Base-by-base conservation (phyloP, 2,888 invertebrate species). In the Tinea semifulvella region DNA sequence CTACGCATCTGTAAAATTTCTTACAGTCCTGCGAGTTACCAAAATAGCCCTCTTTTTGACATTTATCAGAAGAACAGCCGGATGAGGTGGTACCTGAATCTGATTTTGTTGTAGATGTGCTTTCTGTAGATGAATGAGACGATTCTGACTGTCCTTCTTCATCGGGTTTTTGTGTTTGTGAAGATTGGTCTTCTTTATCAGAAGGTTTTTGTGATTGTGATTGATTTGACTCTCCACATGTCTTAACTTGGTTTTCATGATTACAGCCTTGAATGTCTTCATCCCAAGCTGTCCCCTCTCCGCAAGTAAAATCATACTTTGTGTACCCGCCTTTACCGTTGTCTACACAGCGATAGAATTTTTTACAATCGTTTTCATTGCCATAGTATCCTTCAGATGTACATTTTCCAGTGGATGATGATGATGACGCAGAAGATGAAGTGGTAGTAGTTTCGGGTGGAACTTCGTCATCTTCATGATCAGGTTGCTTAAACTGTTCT, bases 1-100 rank as follows among this genome's bases (percentile, higher is more conserved):
- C 61, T 0, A 82, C 83, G 54, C 89, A 89, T 51, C 89, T 76
- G 58, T 88, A 88, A 65, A 89, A 89, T 58, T 86, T 87, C 36
- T 70, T 82, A 54, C 89, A 89, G 56, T 88, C 82, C 39, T 68
- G 65, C 28, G 82, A 73, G 62, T 89, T 83, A 13, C 84, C 82
- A 57, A 85, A 82, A 60, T 86, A 90, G 43, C 89, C 89, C 60
- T 87, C 87, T 53, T 66, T 59, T 19, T 65, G 65, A 47, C 53
- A 53, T 38, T 46, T 46, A n/a, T 50, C 48, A 22, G 31, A 40
- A 6, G 20, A 7, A 11, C 10, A 3, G 2, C 18, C 19, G 19
- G 16, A 3, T 3, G 43, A 13, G 13, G 26, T 4, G 4, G 10
- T 18, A 17, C n/a, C 27, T 2, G 43, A 25, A 28, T 43, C 28